A percentile compares a stretch with the other conserved stretches of the same genome.
phyloP scores from a whole-genome alignment of 2,113 vertebrate genomes.

The Capricornis sumatraensis region DNA sequence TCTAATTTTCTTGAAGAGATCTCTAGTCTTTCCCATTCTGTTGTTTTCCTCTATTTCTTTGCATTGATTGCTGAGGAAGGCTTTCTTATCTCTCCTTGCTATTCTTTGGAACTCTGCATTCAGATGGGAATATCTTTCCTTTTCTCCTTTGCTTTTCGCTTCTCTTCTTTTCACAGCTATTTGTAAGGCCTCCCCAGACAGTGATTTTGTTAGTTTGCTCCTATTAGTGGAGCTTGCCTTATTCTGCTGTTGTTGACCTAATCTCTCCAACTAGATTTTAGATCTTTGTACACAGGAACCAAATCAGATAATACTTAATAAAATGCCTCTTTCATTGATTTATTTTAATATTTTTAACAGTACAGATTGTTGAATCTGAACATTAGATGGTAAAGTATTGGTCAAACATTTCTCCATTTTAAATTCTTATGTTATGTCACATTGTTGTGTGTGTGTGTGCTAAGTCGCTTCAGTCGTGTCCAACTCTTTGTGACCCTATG shows the following conservation, averaged over 20 bases:
- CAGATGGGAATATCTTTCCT: too few species aligned
- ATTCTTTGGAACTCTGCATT: too few species aligned
- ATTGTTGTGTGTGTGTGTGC: background rate
- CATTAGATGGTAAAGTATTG: background rate
- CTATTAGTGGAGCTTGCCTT: background rate
- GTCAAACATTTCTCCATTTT: conserved; percentile 6
- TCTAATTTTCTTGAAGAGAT: too few species aligned
- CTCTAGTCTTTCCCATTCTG: too few species aligned
- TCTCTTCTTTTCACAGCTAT: too few species aligned
- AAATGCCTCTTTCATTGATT: background rate
- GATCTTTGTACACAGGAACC: background rate
- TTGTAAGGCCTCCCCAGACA: too few species aligned
- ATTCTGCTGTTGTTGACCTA: background rate
- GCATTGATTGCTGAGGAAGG: too few species aligned
- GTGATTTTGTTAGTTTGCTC: background rate
- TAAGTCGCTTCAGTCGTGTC: background rate
- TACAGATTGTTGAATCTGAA: background rate
- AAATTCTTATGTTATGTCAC: background rate
- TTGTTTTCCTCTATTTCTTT: too few species aligned
- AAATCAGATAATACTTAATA: background rate
- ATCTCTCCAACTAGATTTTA: background rate
- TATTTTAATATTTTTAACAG: background rate
- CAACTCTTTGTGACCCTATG: background rate
- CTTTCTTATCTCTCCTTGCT: too few species aligned
- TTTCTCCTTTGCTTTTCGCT: too few species aligned